phyloP scores from a whole-genome alignment of 2,888 invertebrate species.

The Zhengitettix transpicula region DNA sequence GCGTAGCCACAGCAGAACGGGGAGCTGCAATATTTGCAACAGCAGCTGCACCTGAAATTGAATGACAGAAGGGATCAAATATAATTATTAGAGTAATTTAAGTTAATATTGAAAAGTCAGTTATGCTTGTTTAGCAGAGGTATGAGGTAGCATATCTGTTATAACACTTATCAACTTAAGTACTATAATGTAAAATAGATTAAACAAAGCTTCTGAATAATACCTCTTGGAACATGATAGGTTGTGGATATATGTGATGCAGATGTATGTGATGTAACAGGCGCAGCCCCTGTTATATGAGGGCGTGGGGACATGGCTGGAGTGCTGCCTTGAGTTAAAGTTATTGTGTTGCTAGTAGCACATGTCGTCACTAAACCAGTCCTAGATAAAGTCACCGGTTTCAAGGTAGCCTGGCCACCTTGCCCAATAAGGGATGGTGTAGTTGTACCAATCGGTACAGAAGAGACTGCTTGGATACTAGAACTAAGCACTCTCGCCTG shows the following conservation, averaged over 20 bases:
- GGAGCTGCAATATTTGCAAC: background rate
- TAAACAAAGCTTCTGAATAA: too few relatives aligned
- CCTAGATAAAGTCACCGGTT: background rate
- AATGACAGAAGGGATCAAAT: too few relatives aligned
- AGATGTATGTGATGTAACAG: background rate
- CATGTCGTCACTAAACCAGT: background rate
- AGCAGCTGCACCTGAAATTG: background rate
- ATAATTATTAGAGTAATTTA: too few relatives aligned
- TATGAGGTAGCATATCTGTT: too few relatives aligned
- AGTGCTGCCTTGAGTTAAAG: background rate
- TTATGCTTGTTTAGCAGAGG: too few relatives aligned
- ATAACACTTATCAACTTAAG: too few relatives aligned
- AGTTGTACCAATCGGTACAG: background rate
- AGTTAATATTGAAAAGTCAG: too few relatives aligned
- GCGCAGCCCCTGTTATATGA: background rate
- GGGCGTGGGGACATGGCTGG: background rate
- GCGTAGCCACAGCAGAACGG: background rate
- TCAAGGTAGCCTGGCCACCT: background rate
- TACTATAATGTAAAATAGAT: too few relatives aligned
- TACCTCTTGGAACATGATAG: background rate
- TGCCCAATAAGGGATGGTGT: background rate
- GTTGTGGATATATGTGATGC: background rate
- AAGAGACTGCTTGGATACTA: background rate
- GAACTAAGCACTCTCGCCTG: background rate
- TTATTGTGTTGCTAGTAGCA: background rate